These are phyloP conservation scores for Myopa tessellatipennis DNA, from an alignment of 2,888 invertebrate genomes.

Conservation along the genomic window DNA sequence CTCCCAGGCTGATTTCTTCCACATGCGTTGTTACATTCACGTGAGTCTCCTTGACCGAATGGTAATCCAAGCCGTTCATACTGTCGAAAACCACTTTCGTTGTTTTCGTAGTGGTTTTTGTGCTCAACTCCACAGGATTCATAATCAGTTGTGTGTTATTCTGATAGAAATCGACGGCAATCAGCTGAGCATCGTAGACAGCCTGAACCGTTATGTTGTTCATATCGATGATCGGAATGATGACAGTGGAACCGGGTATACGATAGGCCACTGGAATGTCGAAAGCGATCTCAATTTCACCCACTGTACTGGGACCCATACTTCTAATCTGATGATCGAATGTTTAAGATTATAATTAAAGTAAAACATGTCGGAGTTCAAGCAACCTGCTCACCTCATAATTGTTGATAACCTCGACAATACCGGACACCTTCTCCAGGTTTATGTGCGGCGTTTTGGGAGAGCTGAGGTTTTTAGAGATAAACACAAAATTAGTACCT, in stretches of 20 bases:
- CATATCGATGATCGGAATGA: conserved; percentile 62
- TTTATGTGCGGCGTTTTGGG: conserved; percentile 60
- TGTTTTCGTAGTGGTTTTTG: conserved; percentile 39
- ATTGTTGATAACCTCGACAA: conserved; percentile 60
- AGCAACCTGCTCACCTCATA: conserved; percentile 57
- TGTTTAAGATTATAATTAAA: neutral
- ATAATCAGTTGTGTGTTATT: conserved; percentile 62
- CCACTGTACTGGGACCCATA: conserved; percentile 66
- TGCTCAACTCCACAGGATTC: conserved; percentile 59
- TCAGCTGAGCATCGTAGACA: conserved; percentile 60
- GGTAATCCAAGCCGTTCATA: conserved; percentile 50
- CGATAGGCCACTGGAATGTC: conserved; percentile 64
- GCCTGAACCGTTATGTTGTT: conserved; percentile 63
- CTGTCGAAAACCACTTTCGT: conserved; percentile 35
- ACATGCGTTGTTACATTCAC: conserved; percentile 44
- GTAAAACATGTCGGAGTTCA: neutral
- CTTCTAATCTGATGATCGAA: conserved; percentile 57
- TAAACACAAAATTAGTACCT: neutral
- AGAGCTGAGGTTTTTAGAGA: conserved; percentile 51
- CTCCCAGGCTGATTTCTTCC: conserved; percentile 44
- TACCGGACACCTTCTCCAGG: conserved; percentile 60
- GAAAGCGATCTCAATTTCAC: conserved; percentile 60
- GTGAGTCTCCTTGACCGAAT: conserved; percentile 52
- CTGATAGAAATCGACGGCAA: conserved; percentile 60
- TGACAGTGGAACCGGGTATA: conserved; percentile 56